phyloP scores from a whole-genome alignment of 2,797 vertebrate genomes.

The Pelochelys cantorii region DNA sequence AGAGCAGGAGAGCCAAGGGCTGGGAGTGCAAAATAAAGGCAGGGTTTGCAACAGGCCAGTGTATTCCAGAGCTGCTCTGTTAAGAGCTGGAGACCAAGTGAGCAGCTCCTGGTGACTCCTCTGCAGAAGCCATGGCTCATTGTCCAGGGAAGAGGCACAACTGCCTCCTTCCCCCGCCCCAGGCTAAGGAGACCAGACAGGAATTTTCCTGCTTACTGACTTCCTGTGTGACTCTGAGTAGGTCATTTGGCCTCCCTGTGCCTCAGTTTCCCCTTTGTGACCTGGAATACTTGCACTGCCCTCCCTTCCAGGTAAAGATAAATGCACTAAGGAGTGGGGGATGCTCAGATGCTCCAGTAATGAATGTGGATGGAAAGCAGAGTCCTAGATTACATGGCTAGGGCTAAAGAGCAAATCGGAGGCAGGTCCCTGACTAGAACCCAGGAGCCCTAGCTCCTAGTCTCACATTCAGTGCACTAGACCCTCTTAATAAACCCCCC shows the following conservation, averaged over 20 bases:
- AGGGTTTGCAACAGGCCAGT: background rate
- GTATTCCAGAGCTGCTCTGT: background rate
- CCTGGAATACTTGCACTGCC: background rate
- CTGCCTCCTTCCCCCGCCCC: too few species aligned
- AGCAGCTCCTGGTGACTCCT: background rate
- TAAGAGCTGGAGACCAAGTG: too few species aligned
- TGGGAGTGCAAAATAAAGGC: background rate
- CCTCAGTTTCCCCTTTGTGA: background rate
- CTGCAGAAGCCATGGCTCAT: background rate
- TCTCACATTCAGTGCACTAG: background rate
- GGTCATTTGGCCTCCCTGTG: background rate
- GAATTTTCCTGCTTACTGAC: background rate
- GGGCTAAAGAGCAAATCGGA: background rate
- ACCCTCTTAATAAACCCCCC: background rate
- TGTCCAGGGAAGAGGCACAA: background rate
- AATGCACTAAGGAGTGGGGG: background rate
- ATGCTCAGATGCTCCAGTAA: background rate
- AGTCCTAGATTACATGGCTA: background rate
- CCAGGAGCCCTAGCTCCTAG: background rate
- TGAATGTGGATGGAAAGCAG: background rate
- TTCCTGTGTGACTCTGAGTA: background rate
- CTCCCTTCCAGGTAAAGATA: background rate
- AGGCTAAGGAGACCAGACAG: background rate
- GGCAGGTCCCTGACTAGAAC: background rate
- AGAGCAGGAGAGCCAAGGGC: background rate